Base-by-base conservation (phyloP, 1,140 invertebrate species). In the Pogonus chalceus region DNA sequence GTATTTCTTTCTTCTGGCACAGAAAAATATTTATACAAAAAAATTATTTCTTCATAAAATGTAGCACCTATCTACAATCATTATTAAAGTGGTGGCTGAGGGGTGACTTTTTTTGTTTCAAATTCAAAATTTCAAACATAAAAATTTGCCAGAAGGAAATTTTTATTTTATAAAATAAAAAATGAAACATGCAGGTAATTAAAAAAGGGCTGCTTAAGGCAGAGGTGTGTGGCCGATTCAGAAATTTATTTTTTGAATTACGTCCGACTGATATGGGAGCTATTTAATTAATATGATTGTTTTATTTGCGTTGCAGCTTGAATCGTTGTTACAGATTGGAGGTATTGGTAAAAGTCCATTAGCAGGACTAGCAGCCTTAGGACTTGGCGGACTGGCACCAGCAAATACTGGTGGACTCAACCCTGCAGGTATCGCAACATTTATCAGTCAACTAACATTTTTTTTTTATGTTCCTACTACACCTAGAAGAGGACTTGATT, bases 391-490 rank as follows among this genome's bases (percentile, higher is more conserved):
- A 48, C 77, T 92, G 54, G 85, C 85, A 60, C 85, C 85, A 46
- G 79, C 85, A 39, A 88, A 87, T 64, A 84, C 86, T 51, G 86
- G 87, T 59, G 88, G 88, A 62, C 76, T 92, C 35, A 92, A 91
- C 74, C 88, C 89, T 62, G 88, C 89, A 80, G 89, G 89, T 91
- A 78, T 76, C n/a, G n/a, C n/a, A n/a, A n/a, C n/a, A n/a, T n/a
- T n/a, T n/a, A 66, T 72, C 22, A 49, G 31, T 49, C 12, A 48
- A 20, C 22, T 24, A 23, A 14, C 37, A 35, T 35, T 31, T 12
- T 58, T 53, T 58, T 48, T 24, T 22, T 16, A 23, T 35, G 47
- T 37, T 23, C 14, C n/a, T n/a, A n/a, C n/a, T n/a, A n/a, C n/a
- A n/a, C n/a, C n/a, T n/a, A n/a, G n/a, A n/a, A n/a, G n/a, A n/a